Conservation (phyloP, 2,113 vertebrate species). For the Hippocampus guttulatus region DNA sequence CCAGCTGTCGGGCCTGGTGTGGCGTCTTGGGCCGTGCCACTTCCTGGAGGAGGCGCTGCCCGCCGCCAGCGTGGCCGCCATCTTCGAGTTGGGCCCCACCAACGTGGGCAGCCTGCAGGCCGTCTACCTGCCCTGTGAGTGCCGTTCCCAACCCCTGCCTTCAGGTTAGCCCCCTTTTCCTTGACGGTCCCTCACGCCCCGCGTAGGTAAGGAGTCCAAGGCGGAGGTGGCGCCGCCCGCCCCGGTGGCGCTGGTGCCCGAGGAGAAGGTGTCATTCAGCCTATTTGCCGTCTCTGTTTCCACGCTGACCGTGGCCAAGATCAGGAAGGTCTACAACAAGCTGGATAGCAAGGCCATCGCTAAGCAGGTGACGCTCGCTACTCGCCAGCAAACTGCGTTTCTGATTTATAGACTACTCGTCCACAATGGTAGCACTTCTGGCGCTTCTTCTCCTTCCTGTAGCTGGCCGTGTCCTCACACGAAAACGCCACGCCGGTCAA, state of each 20-base stretch:
- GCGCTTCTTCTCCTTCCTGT: not conserved
- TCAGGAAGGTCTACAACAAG: constrained; percentile 96
- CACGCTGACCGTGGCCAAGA: constrained; percentile 90
- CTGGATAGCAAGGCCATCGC: constrained; percentile 97
- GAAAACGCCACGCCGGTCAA: constrained; percentile 97
- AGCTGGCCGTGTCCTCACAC: constrained; percentile 94
- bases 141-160: not conserved
- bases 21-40: constrained; percentile 91
- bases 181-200: too few relatives aligned
- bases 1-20: constrained; percentile 85
- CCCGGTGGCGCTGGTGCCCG: constrained; percentile 84
- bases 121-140: constrained; percentile 89
- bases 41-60: constrained; percentile 96
- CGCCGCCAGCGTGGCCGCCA: constrained; percentile 78
- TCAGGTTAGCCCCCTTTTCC: not conserved
- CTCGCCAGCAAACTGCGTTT: not conserved
- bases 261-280: constrained; percentile 96
- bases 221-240: constrained; percentile 76
- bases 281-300: constrained; percentile 89
- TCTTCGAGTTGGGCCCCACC: constrained; percentile 91
- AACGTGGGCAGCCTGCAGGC: constrained; percentile 94
- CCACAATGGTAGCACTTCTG: not conserved
- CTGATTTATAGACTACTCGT: too few relatives aligned
- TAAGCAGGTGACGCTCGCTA: constrained; percentile 80
- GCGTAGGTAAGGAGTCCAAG: constrained; percentile 89